These are phyloP conservation scores for Pseudopleuronectes americanus DNA, from an alignment of 2,797 vertebrate species.

Conservation along the genomic window DNA sequence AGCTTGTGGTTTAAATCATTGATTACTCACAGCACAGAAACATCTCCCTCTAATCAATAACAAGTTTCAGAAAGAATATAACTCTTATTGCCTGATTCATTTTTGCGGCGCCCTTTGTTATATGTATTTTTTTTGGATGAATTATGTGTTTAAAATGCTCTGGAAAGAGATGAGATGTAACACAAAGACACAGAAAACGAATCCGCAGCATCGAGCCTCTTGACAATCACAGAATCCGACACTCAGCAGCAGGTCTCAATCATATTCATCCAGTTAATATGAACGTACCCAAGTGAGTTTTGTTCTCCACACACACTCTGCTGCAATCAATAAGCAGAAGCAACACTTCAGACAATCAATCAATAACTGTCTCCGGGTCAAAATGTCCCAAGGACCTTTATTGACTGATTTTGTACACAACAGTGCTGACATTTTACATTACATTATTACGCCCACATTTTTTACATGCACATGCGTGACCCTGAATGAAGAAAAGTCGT, in stretches of 20 bases:
- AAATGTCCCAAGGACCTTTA: conserved; percentile 47
- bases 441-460: conserved; percentile 8
- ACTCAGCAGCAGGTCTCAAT: conserved; percentile 15
- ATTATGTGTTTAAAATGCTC: neutral
- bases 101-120: conserved; percentile 5
- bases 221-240: neutral
- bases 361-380: conserved; percentile 54
- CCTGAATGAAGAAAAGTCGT: conserved; percentile 21
- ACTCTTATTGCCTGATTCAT: neutral
- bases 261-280: conserved; percentile 14
- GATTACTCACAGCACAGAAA: neutral
- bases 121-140: neutral
- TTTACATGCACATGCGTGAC: conserved; percentile 29
- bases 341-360: conserved; percentile 56
- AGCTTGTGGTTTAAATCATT: too few relatives aligned
- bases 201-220: neutral
- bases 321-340: conserved; percentile 52
- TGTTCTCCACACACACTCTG: neutral
- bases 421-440: conserved; percentile 34
- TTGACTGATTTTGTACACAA: conserved; percentile 40
- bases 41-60: neutral
- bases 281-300: conserved; percentile 20
- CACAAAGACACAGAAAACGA: neutral
- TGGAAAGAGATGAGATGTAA: neutral
- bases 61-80: conserved; percentile 4